Evolutionary conservation across 2,113 vertebrate species (phyloP), one percentile per base, ranked within the genome.

Genomic region (Sclerurus mexicanus): DNA sequence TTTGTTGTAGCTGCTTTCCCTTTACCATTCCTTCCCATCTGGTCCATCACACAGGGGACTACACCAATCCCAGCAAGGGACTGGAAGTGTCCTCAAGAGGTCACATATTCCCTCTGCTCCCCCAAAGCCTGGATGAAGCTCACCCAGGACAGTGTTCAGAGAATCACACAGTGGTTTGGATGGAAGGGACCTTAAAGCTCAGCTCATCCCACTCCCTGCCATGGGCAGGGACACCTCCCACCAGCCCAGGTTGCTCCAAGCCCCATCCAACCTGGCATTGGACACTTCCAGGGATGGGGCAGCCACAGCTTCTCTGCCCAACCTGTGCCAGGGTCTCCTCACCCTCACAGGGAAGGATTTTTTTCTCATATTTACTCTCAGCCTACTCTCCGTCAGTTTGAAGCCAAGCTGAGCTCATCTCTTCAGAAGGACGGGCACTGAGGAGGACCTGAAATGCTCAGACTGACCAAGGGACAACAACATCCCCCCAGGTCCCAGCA

Each of bases 301-400:
- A 89, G 68, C 52, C 68, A 1, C 77, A 81, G 60, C 77, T 81
- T 20, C 76, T 73, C 58, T 80, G 76, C 42, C 67, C 50, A 50
- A 31, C 56, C 59, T 80, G 44, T 44, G 67, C 67, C 76, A 88
- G 58, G 23, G 15, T 30, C 63, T 63, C 9, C 20, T 16, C 58
- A 56, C 42, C 42, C 50, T 66, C 1, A 0, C 52, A 42, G 31
- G 75, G 44, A 28, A 14, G 9, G 27, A 66, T 73, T 66, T 30
- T 42, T 73, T 5, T 31, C 27, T 17, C 14, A 6, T 7, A 4
- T 59, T 27, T 37, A 12, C 58, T 2, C 19, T 0, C 10, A 0
- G 22, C 37, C 44, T 24, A 27, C 33, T 17, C 30, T 33, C 0
- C 0, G 68, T 12, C 42, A 28, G 2, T 39, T 23, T 24, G 39